These are phyloP conservation scores for Hafferia zeledoni DNA, from an alignment of 2,797 vertebrate genomes.

Conservation along the genomic window DNA sequence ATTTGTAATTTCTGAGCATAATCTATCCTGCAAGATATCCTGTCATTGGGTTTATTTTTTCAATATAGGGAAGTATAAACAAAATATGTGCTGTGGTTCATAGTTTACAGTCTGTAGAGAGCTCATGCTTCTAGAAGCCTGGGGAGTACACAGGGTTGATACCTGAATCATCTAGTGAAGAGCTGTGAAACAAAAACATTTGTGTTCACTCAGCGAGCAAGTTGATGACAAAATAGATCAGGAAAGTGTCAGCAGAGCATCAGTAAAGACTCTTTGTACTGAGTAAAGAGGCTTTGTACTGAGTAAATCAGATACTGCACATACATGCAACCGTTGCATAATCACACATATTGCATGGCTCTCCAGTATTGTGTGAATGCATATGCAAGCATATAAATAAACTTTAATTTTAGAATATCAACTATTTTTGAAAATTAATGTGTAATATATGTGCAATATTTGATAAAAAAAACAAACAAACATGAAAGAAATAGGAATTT, in stretches of 20 bases:
- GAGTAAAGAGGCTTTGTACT: constrained; percentile 26
- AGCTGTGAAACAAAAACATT: neutral
- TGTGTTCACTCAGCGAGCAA: neutral
- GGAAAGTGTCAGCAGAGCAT: neutral
- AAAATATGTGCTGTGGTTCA: neutral
- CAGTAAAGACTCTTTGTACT: neutral
- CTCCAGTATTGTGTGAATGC: neutral
- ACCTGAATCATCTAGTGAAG: neutral
- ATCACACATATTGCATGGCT: neutral
- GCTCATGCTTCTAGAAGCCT: neutral
- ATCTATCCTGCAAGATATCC: neutral
- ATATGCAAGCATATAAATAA: neutral
- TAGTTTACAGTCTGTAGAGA: neutral
- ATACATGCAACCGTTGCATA: neutral
- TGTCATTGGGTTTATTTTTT: neutral
- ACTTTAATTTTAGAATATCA: neutral
- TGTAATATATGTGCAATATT: neutral
- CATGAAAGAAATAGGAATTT: neutral
- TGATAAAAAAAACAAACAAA: neutral
- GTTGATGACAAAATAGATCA: neutral
- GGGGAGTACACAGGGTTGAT: neutral
- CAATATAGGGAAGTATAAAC: neutral
- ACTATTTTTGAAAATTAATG: neutral
- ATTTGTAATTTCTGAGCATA: neutral
- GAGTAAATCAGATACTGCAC: neutral